Conservation (phyloP, 1,140 invertebrate species). For the Telenomus remus region DNA sequence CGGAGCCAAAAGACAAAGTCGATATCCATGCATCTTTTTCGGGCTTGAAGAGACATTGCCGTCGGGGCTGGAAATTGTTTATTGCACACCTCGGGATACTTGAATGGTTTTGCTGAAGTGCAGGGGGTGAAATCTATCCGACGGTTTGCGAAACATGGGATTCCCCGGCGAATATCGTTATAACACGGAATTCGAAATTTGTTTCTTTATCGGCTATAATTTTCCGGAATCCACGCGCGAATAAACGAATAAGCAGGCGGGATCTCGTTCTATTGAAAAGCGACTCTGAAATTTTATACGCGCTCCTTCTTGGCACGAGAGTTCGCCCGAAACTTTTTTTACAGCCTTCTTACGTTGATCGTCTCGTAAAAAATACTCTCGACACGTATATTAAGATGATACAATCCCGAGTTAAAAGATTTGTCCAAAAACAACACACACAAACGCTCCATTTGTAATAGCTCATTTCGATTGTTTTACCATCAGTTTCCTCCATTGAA, state of each 20-base stretch:
- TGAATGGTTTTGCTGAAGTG: conserved; percentile 59
- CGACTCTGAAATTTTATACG: conserved; percentile 72
- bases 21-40: conserved; percentile 52
- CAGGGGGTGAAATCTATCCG: conserved; percentile 47
- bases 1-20: conserved; percentile 19
- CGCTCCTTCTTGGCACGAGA: conserved; percentile 35
- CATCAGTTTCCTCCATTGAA: too few relatives aligned
- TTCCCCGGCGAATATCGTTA: conserved; percentile 69
- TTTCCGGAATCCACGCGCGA: conserved; percentile 71
- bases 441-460: too few relatives aligned
- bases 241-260: conserved; percentile 67
- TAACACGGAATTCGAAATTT: conserved; percentile 73
- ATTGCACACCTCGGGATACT: conserved; percentile 64
- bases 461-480: too few relatives aligned
- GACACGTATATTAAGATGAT: conserved; percentile 48
- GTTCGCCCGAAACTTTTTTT: conserved; percentile 59
- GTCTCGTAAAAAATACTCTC: conserved; percentile 58
- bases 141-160: conserved; percentile 57
- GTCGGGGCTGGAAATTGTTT: conserved; percentile 61
- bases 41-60: conserved; percentile 59
- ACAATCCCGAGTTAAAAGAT: conserved; percentile 17
- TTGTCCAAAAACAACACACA: too few relatives aligned
- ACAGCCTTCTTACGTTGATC: conserved; percentile 52
- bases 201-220: conserved; percentile 75
- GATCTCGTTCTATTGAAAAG: conserved; percentile 63